Base-by-base conservation (phyloP, 1,140 invertebrate species). In the Eriosoma lanigerum region DNA sequence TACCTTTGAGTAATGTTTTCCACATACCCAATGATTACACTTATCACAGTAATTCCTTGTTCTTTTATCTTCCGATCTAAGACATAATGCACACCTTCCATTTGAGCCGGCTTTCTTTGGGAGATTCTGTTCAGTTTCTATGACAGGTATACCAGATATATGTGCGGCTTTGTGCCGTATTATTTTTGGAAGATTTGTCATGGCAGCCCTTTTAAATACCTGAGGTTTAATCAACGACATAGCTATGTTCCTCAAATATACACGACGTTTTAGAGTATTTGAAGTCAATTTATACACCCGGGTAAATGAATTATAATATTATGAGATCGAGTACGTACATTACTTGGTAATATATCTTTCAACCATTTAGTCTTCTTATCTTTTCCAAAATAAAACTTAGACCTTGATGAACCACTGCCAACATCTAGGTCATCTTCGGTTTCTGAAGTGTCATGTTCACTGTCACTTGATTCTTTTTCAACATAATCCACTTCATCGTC, bases 111-210 rank as follows among this genome's bases (percentile, higher is more conserved):
- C 48, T 70, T 50, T 24, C n/a, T 50, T 70, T 50, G 44, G 13
- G 66, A 70, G n/a, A 50, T 70, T 70, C 29, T 32, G 64, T 48
- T 68, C n/a, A 6, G 44, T 68, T 68, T 68, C 64, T 68, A 68
- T 10, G 17, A 48, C 3, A 21, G 38, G 17, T 68, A 68, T 68
- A 68, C 19, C 46, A 70, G 66, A 70, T 26, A 70, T 50, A 70
- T 13, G 66, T 17, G 24, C 66, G 24, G 44, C 66, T 70, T 70
- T 68, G 38, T 38, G 19, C 17, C 46, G 44, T 24, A 50, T 70
- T 19, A 3, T 48, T 70, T 26, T 70, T 70, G 44, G 66, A 24
- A 70, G 21, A 50, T 70, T 70, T 26, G 17, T 8, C 21, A 26
- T 50, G 4, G 44, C 44, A 26, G 44, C 66, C 13, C 21, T 50